Base-by-base conservation (phyloP, 2,888 invertebrate species). In the Epistrophella euchroma region DNA sequence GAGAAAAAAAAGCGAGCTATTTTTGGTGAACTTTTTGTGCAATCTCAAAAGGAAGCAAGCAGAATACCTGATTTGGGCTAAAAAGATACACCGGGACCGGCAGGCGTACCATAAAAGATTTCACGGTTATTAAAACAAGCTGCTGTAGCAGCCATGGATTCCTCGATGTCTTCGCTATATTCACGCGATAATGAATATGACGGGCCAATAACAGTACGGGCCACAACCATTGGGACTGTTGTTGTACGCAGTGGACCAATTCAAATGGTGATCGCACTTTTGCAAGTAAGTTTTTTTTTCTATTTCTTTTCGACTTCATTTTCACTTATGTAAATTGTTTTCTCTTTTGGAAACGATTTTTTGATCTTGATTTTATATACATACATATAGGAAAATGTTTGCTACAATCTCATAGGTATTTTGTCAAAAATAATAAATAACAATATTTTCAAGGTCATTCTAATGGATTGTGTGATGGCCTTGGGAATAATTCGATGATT, bases 191-290 rank as follows among this genome's bases (percentile, higher is more conserved):
- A 75, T 47, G 77, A 80, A 22, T 76, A 45, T 55, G 77, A 74
- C 50, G 86, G 84, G 22, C 68, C 68, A 52, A 77, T 87, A 60
- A 88, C 90, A 84, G 88, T 90, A 52, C 94, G 94, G 89, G 95
- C 96, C 74, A 97, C 97, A 81, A 97, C 97, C 89, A 96, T 98
- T 90, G 97, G 97, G 92, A 97, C 98, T 78, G 97, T 98, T 89
- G 97, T 97, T 62, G 96, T 98, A 86, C 97, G 97, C 91, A 97
- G 97, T 91, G 97, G 97, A 88, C 95, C 95, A 89, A 96, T 97
- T 58, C 95, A 96, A 91, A 95, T 98, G 90, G 97, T 98, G 90
- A 96, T 98, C 90, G 97, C 97, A 87, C 94, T 98, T 88, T 94
- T 98, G 89, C 96, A 97, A 95, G 97, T 97, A 95, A 90, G 92